Percentiles rank a stretch among this genome's conserved stretches.
Evolutionary conservation across 2,113 vertebrate genomes (phyloP).

Genomic region (Xiphorhynchus elegans): DNA sequence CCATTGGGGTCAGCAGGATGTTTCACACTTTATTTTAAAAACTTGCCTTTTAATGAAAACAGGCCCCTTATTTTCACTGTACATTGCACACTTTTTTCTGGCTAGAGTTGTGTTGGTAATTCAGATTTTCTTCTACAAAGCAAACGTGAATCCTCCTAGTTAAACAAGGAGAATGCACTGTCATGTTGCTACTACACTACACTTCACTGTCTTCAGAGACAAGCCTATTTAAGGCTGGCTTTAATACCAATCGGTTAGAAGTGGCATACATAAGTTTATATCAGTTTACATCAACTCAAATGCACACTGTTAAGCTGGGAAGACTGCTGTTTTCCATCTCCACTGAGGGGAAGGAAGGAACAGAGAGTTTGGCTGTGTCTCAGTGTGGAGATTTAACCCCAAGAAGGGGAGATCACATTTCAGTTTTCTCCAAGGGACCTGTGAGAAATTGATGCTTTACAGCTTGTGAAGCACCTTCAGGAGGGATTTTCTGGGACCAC

Average conservation of each 20-base stretch:
- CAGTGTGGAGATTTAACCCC: background rate
- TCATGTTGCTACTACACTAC: background rate
- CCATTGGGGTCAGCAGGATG: background rate
- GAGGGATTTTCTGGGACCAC: background rate
- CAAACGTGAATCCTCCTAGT: background rate
- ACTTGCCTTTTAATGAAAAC: background rate
- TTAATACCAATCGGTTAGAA: background rate
- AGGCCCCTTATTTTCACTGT: background rate
- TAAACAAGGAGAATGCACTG: background rate
- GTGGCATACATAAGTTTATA: background rate
- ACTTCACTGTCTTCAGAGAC: background rate
- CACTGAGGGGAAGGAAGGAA: background rate
- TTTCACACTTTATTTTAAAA: background rate
- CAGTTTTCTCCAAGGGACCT: background rate
- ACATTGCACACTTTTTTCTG: background rate
- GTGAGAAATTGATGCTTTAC: background rate
- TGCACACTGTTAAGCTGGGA: background rate
- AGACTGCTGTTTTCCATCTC: background rate
- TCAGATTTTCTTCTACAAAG: background rate
- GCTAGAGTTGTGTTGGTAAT: background rate
- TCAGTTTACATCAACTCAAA: background rate
- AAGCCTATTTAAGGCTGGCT: background rate
- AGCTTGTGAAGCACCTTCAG: background rate
- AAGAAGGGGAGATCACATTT: background rate
- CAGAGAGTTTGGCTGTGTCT: background rate